phyloP scores from a whole-genome alignment of 2,797 vertebrate species.

The Centroberyx gerrardi region DNA sequence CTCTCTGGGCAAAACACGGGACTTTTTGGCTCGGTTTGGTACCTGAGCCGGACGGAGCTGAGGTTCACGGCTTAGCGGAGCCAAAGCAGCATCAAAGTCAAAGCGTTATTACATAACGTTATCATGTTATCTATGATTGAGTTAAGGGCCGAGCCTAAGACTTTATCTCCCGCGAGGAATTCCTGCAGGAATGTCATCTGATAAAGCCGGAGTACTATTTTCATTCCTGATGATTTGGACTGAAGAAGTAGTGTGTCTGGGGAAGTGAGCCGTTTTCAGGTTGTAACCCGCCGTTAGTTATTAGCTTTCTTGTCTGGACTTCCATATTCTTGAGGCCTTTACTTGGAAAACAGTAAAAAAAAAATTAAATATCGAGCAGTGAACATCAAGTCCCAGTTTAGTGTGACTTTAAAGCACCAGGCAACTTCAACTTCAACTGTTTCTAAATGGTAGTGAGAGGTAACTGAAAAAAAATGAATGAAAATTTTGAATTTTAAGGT shows the following conservation, averaged over 20 bases:
- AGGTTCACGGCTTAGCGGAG: slow-evolving; percentile 18
- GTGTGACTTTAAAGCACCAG: no score
- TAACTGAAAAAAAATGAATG: no score
- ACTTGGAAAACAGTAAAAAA: no score
- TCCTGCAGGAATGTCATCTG: slow-evolving; percentile 63
- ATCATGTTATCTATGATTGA: slow-evolving; percentile 66
- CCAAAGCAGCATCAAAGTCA: slow-evolving; percentile 50
- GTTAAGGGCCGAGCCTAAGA: slow-evolving; percentile 49
- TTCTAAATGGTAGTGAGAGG: no score
- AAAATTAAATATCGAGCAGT: no score
- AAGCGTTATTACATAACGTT: slow-evolving; percentile 53
- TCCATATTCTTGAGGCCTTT: no score
- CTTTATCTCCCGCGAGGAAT: slow-evolving; percentile 43
- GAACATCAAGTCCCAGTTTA: no score
- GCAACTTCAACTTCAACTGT: no score
- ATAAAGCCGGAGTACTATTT: slow-evolving; percentile 58
- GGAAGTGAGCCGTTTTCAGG: neutral
- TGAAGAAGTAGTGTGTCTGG: slow-evolving; percentile 7
- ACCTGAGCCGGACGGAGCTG: slow-evolving; percentile 41
- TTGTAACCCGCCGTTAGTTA: neutral
- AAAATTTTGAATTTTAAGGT: no score
- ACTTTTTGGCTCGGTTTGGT: slow-evolving; percentile 24
- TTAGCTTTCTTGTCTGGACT: no score
- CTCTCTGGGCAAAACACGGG: slow-evolving; percentile 54
- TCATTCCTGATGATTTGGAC: slow-evolving; percentile 46